Evolutionary conservation across 1,140 invertebrate species (phyloP).

Genomic region (Antheraea mylitta): DNA sequence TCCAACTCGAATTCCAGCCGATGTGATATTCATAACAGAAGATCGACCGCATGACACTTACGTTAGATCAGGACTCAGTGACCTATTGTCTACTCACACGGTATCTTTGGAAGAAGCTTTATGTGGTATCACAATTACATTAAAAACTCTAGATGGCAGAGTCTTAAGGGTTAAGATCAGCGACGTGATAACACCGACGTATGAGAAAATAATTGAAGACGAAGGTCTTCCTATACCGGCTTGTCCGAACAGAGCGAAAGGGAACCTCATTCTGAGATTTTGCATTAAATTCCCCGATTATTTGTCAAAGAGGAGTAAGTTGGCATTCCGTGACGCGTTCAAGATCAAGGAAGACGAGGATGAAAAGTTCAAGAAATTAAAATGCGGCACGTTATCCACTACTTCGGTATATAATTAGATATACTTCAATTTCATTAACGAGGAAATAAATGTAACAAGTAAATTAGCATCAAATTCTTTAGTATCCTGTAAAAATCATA

Average conservation of each 20-base stretch:
- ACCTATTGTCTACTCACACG: conserved; percentile 82
- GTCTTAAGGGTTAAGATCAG: conserved; percentile 83
- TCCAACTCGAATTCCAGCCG: conserved; percentile 88
- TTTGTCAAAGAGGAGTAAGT: conserved; percentile 56
- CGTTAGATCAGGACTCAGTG: conserved; percentile 83
- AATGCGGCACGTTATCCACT: conserved; percentile 48
- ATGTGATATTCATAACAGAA: conserved; percentile 92
- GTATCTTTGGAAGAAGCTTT: conserved; percentile 84
- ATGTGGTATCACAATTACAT: conserved; percentile 81
- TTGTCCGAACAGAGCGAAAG: conserved; percentile 61
- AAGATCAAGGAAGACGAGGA: conserved; percentile 52
- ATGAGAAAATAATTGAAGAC: conserved; percentile 79
- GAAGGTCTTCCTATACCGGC: conserved; percentile 82
- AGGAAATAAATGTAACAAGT: not conserved
- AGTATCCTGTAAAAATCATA: no score
- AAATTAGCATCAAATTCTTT: not conserved
- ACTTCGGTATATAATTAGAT: conserved; percentile 21
- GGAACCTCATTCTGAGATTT: conserved; percentile 62
- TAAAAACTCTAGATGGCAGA: conserved; percentile 85
- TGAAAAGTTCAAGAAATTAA: conserved; percentile 50
- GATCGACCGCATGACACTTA: conserved; percentile 90
- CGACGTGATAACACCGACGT: conserved; percentile 84
- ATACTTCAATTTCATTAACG: not conserved
- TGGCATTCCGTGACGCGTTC: conserved; percentile 58
- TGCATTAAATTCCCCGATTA: conserved; percentile 53